Base-by-base conservation (phyloP, 2,797 vertebrate genomes). In the Kryptolebias ocellatus region DNA sequence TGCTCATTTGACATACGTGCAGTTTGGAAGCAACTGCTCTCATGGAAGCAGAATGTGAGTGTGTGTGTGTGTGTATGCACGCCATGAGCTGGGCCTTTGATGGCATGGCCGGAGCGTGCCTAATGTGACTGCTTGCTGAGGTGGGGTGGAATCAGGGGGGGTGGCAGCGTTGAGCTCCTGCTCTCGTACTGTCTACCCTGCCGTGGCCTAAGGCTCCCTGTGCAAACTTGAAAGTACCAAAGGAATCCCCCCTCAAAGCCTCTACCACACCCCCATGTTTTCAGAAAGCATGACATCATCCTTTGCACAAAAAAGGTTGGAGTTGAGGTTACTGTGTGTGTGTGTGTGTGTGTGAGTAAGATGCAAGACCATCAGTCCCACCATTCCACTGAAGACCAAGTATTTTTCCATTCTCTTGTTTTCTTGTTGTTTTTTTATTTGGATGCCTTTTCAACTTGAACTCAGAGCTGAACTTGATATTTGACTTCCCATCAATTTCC, bases 261-360 rank as follows among this genome's bases (percentile, higher is more conserved):
- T 82, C 77, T 69, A 57, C 80, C 76, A 65, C 79, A 73, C 46
- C 58, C 72, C 78, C 61, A 45, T 88, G 84, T 87, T 90, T 92
- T 90, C 86, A 92, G 86, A 91, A 90, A 85, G 86, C 76, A 92
- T 93, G 91, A 93, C 91, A 93, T 93, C 92, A 93, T 90, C 88
- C 64, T 79, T 76, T 74, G 79, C 90, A 89, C 90, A 91, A 92
- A 90, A 81, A 76, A 69, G 81, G 84, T 73, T 80, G 78, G 71
- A 83, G 81, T 72, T 74, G 83, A 79, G 81, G 82, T 79, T 86
- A 83, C 83, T 84, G 78, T 88, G 85, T 70, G 55, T 45, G 56
- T 18, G 29, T 16, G 37, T 42, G 18, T 44, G 44, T 46, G 57
- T n/a, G 74, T 81, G 69, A 78, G 76, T 68, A 76, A 73, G 67